Base-by-base conservation (phyloP, 2,888 invertebrate genomes). In the Pyrrhia umbra region DNA sequence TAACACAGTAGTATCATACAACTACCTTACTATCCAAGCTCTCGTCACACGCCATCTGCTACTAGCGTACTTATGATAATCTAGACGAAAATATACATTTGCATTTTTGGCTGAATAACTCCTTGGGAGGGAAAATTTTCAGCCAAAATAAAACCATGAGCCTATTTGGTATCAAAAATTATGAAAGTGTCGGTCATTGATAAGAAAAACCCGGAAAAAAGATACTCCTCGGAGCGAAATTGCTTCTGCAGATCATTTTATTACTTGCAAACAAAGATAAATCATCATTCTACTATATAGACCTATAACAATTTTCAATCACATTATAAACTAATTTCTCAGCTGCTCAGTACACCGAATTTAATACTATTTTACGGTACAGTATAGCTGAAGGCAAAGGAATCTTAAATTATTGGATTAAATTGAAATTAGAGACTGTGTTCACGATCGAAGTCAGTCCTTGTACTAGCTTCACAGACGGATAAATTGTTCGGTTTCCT, bases 371-470 rank as follows among this genome's bases (percentile, higher is more conserved):
- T 65, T 66, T 61, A 66, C 56, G 61, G 62, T 58, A 64, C 43
- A n/a, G 34, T 34, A 56, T 27, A 57, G 60, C 70, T 45, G 43
- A 66, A 66, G 59, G 66, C 62, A 68, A 59, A 66, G 60, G 68
- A 64, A 78, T 63, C 56, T 60, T 56, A 62, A 77, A 69, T 75
- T 75, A 69, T 67, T 67, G 63, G 59, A 67, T 76, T 71, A 67
- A 46, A 77, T 66, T 71, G 65, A 79, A 79, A 76, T 74, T 71
- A 69, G 71, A 71, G 56, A 57, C 69, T 66, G 65, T 74, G 71
- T 77, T 68, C 63, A 62, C 56, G 59, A 77, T 75, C 66, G 63
- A 66, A 78, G 61, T 68, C 59, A 25, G 59, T 15, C 56, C 56
- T 63, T 69, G 67, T 74, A 51, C 21, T 49, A 59, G 45, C 54